Percentiles rank a stretch among this genome's conserved stretches.
phyloP scores from a whole-genome alignment of 2,113 vertebrate species.

The Microcebus ravelobensis region DNA sequence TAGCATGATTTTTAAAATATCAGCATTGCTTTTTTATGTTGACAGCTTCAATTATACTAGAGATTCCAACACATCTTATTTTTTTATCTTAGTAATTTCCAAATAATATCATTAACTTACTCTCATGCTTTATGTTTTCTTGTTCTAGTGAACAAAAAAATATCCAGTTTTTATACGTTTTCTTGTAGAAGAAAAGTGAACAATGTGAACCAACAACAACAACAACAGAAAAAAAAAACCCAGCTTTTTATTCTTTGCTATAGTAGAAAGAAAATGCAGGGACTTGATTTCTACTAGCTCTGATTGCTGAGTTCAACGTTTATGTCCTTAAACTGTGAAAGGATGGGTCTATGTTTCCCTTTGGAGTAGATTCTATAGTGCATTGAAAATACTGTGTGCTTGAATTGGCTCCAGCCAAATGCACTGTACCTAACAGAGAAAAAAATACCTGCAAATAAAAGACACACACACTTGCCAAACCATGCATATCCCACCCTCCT shows the following conservation, averaged over 20 bases:
- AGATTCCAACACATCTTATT: background rate
- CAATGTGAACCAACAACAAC: background rate
- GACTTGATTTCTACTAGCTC: slow-evolving; percentile 30
- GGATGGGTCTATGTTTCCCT: background rate
- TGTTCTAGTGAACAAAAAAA: background rate
- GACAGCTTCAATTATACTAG: background rate
- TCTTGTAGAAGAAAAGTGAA: slow-evolving; percentile 18
- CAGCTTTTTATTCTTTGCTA: slow-evolving; percentile 7
- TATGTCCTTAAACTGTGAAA: slow-evolving; percentile 20
- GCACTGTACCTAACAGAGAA: background rate
- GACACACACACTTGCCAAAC: background rate
- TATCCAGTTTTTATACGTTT: slow-evolving; percentile 15
- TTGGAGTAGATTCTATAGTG: background rate
- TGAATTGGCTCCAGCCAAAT: background rate
- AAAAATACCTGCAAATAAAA: background rate
- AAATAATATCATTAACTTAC: background rate
- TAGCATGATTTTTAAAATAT: background rate
- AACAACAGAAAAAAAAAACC: background rate
- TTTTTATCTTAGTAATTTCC: slow-evolving; percentile 9
- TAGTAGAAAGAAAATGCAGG: slow-evolving; percentile 20
- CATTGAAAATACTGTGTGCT: slow-evolving; percentile 2
- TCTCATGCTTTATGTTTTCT: background rate
- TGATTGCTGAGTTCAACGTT: background rate
- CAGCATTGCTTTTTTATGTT: background rate
- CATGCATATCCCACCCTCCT: background rate